Percentiles rank a stretch among this genome's conserved stretches.
These are phyloP conservation scores for Geotrupes spiniger DNA, from an alignment of 2,888 invertebrate genomes.

Conservation along the genomic window DNA sequence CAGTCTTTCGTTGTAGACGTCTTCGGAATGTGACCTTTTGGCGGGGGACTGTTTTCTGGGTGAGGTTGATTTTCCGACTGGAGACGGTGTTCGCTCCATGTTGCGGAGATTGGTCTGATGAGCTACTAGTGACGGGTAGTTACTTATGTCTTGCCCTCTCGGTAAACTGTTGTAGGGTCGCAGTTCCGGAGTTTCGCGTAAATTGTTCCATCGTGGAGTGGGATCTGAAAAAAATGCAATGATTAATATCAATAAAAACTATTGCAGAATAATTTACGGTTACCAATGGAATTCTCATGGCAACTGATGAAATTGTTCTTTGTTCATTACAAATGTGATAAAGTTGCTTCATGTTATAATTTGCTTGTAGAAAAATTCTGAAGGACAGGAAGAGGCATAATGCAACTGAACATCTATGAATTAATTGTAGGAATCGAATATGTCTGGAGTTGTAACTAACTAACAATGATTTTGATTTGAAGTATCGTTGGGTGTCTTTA, in stretches of 20 bases:
- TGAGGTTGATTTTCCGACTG: conserved; percentile 11
- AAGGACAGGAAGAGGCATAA: no score
- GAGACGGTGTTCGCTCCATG: neutral
- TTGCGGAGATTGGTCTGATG: conserved; percentile 31
- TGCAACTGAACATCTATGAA: no score
- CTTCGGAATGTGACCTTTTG: conserved; percentile 44
- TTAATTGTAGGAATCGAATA: no score
- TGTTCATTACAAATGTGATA: neutral
- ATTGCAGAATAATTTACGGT: neutral
- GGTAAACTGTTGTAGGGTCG: conserved; percentile 61
- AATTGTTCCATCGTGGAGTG: conserved; percentile 54
- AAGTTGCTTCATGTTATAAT: no score
- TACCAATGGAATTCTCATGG: neutral
- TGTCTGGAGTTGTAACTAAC: no score
- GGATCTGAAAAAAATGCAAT: conserved; percentile 48
- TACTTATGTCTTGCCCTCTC: conserved; percentile 53
- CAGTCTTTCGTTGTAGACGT: conserved; percentile 39
- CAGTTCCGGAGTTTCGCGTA: conserved; percentile 56
- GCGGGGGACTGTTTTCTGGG: conserved; percentile 30
- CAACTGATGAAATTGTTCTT: neutral
- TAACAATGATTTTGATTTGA: no score
- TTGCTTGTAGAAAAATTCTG: no score
- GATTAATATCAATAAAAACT: neutral
- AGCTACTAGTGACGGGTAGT: conserved; percentile 44
- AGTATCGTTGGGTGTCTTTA: neutral